Conservation (phyloP, 1,140 invertebrate species). For the Drosophila burlai region DNA sequence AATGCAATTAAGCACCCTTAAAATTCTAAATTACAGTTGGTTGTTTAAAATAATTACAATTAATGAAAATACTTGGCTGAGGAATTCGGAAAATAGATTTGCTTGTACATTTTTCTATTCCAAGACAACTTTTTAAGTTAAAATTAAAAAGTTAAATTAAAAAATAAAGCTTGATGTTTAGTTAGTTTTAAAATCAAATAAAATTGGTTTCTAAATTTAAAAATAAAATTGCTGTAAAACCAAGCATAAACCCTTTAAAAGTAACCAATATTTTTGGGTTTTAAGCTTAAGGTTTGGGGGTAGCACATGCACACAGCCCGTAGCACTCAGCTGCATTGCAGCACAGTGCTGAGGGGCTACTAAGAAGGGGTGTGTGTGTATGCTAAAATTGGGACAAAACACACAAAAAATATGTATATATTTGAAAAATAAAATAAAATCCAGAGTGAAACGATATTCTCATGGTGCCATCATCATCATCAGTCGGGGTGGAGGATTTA, state of each 20-base stretch:
- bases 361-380: neutral
- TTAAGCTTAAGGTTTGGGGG: neutral
- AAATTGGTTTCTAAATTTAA: neutral
- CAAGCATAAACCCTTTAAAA: neutral
- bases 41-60: too few species aligned
- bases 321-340: constrained; percentile 25
- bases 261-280: neutral
- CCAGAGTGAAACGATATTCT: constrained; percentile 53
- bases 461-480: constrained; percentile 35
- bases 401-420: constrained; percentile 5
- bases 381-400: constrained; percentile 70
- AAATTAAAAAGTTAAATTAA: too few species aligned
- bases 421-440: constrained; percentile 29
- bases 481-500: constrained; percentile 49
- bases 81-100: too few species aligned
- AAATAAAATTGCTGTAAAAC: neutral
- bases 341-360: neutral
- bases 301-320: constrained; percentile 2
- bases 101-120: too few species aligned
- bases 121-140: too few species aligned
- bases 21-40: neutral
- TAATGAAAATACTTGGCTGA: too few species aligned
- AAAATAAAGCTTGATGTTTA: too few species aligned
- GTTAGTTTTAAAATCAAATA: too few species aligned
- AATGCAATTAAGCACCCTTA: neutral